Evolutionary conservation across 2,888 invertebrate genomes (phyloP).

Genomic region (Chrysomela aeneicollis): DNA sequence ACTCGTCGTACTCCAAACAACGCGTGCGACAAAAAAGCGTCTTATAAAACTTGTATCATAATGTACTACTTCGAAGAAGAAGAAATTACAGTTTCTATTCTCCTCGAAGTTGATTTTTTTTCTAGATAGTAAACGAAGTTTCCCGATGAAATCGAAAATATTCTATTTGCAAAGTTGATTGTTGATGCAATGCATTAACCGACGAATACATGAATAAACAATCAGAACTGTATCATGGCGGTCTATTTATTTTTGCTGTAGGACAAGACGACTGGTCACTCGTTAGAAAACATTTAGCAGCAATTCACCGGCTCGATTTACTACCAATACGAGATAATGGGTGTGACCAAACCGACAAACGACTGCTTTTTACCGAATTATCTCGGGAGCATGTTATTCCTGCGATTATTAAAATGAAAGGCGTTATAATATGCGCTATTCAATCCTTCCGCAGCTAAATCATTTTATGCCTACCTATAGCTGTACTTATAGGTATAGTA

Average conservation of each 20-base stretch:
- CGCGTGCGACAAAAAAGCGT: too few relatives aligned
- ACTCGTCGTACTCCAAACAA: too few relatives aligned
- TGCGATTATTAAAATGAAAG: constrained; percentile 23
- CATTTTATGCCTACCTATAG: constrained; percentile 18
- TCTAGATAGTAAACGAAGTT: too few relatives aligned
- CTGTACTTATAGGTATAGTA: too few relatives aligned
- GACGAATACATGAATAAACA: not conserved
- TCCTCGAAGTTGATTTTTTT: too few relatives aligned
- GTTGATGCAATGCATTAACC: not conserved
- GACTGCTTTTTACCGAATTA: constrained; percentile 25
- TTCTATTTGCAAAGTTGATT: too few relatives aligned
- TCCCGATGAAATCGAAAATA: too few relatives aligned
- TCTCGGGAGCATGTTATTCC: constrained; percentile 16
- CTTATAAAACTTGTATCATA: too few relatives aligned
- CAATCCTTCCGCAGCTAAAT: constrained; percentile 26
- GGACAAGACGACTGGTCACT: constrained; percentile 26
- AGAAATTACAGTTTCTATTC: too few relatives aligned
- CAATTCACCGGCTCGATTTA: constrained; percentile 33
- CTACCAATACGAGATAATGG: constrained; percentile 28
- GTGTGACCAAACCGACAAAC: constrained; percentile 39
- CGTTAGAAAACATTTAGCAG: constrained; percentile 34
- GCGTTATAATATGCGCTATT: constrained; percentile 25
- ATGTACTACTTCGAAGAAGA: too few relatives aligned
- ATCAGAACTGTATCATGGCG: not conserved
- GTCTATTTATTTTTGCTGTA: not conserved